Percentiles rank a stretch among this genome's conserved stretches.
phyloP scores from a whole-genome alignment of 2,113 vertebrate genomes.

The Apistogramma diplotaenia region DNA sequence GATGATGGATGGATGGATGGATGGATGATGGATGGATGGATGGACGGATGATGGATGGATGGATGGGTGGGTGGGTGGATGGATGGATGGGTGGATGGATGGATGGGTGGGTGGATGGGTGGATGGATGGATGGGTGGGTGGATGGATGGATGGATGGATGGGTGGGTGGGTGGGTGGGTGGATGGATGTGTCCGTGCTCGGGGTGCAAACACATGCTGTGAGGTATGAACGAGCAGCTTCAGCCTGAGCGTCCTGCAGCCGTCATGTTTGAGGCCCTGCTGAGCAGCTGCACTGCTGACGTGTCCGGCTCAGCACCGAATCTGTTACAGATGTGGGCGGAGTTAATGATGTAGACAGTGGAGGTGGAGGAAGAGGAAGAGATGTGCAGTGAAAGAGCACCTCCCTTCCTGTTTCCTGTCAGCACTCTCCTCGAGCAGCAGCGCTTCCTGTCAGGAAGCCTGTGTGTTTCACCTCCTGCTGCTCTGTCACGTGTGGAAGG shows the following conservation, averaged over 20 bases:
- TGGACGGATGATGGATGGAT: no score
- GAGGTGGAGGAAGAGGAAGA: constrained; percentile 31
- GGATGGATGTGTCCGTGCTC: not conserved
- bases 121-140: no score
- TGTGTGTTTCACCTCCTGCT: not conserved
- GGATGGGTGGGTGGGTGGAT: no score
- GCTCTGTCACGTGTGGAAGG: not conserved
- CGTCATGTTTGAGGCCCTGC: not conserved
- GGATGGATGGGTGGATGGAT: no score
- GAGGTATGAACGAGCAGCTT: not conserved
- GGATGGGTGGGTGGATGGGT: no score
- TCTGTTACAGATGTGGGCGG: not conserved
- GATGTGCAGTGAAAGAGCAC: not conserved
- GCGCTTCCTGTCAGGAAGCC: not conserved
- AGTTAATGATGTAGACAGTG: not conserved
- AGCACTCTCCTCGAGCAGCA: not conserved
- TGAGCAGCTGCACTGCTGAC: not conserved
- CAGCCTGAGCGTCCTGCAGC: not conserved
- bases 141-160: no score
- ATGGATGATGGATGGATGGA: no score
- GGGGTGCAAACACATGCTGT: not conserved
- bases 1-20: no score
- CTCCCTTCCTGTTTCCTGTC: constrained; percentile 42
- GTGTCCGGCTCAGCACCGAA: not conserved
- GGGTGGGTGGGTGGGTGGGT: no score